A percentile compares a stretch with the other conserved stretches of the same genome.
phyloP scores from a whole-genome alignment of 2,797 vertebrate genomes.

The Lepidocolaptes lacrymiger region DNA sequence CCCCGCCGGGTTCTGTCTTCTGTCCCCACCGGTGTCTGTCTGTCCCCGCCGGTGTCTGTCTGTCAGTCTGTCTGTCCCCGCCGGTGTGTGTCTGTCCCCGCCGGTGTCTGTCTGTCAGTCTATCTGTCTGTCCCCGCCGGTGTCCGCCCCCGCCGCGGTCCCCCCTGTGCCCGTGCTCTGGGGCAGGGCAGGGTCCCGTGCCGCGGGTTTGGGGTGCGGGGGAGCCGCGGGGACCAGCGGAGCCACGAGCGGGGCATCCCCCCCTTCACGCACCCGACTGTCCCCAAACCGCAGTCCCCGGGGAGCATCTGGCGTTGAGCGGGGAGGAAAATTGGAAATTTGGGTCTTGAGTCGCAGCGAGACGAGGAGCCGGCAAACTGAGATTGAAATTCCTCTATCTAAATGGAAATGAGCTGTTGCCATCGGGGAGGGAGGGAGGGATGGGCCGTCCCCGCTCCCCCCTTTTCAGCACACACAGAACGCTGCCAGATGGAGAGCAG shows the following conservation, averaged over 20 bases:
- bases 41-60: too few relatives aligned
- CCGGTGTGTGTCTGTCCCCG: too few relatives aligned
- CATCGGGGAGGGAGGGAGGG: neutral
- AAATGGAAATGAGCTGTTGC: conserved; percentile 38
- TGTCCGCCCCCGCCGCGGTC: neutral
- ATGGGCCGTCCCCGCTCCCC: accelerated
- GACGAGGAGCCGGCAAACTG: neutral
- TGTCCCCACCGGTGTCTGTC: too few relatives aligned
- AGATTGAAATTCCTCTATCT: conserved; percentile 40
- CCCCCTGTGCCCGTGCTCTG: too few relatives aligned
- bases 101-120: too few relatives aligned
- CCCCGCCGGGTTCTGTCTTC: too few relatives aligned
- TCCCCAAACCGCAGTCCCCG: neutral
- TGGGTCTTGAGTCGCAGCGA: neutral
- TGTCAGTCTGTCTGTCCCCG: neutral
- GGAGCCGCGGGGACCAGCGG: neutral
- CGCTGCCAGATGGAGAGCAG: neutral
- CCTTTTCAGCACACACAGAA: neutral
- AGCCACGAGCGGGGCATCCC: neutral
- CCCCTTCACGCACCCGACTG: accelerated
- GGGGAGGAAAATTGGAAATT: neutral
- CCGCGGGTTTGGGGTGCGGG: neutral
- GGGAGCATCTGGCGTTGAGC: neutral
- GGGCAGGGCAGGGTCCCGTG: neutral
- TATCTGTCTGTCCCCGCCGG: too few relatives aligned